These are phyloP conservation scores for Helleia helle DNA, from an alignment of 2,888 invertebrate genomes.

Conservation along the genomic window DNA sequence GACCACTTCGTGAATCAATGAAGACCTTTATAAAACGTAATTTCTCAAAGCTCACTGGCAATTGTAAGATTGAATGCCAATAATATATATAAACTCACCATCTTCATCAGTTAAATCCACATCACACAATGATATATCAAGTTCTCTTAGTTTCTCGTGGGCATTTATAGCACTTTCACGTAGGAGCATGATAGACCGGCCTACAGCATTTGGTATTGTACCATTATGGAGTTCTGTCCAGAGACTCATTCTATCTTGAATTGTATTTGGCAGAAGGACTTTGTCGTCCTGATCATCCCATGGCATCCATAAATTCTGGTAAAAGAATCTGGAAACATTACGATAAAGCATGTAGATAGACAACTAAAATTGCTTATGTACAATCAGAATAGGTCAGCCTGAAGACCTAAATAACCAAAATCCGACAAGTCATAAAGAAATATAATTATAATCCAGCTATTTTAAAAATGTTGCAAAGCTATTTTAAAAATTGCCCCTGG, in stretches of 20 bases:
- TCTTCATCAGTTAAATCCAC: slow-evolving; percentile 54
- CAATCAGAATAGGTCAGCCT: too few species aligned
- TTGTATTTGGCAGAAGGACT: slow-evolving; percentile 55
- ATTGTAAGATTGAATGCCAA: too few species aligned
- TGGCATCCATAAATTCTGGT: slow-evolving; percentile 78
- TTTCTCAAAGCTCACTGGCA: too few species aligned
- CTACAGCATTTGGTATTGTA: slow-evolving; percentile 45
- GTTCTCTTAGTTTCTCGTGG: slow-evolving; percentile 45
- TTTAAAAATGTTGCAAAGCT: too few species aligned
- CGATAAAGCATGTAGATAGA: too few species aligned
- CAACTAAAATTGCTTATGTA: too few species aligned
- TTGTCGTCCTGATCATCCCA: slow-evolving; percentile 80
- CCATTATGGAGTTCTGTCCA: slow-evolving; percentile 60
- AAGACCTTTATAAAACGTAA: too few species aligned
- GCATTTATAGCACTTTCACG: slow-evolving; percentile 56
- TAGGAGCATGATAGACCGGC: slow-evolving; percentile 42
- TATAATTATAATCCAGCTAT: too few species aligned
- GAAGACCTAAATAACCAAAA: too few species aligned
- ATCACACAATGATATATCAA: slow-evolving; percentile 57
- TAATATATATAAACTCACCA: slow-evolving; percentile 35
- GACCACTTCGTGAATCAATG: too few species aligned
- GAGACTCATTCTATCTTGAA: slow-evolving; percentile 60
- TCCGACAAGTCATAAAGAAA: too few species aligned
- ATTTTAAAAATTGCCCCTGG: too few species aligned
- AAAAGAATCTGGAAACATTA: slow-evolving; percentile 69